Percentiles rank a stretch among this genome's conserved stretches.
phyloP scores from a whole-genome alignment of 2,888 invertebrate species.

The Drosophila mimetica region DNA sequence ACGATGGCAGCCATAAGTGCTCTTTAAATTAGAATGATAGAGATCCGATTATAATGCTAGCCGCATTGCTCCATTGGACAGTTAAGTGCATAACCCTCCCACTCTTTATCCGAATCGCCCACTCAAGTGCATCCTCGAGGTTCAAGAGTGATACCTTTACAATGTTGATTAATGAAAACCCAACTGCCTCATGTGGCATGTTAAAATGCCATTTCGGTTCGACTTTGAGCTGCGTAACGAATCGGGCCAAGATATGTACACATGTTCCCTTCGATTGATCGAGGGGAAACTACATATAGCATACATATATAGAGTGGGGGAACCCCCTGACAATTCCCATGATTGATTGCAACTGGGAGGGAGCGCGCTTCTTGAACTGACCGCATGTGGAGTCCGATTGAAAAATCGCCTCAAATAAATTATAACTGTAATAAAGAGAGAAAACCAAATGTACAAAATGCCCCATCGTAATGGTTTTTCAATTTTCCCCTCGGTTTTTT shows the following conservation, averaged over 20 bases:
- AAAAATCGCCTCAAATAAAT: constrained; percentile 77
- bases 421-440: constrained; percentile 76
- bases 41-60: constrained; percentile 27
- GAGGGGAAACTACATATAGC: constrained; percentile 4
- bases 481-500: constrained; percentile 59
- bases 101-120: constrained; percentile 14
- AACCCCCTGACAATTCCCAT: constrained; percentile 47
- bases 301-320: constrained; percentile 10
- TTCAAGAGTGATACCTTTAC: constrained; percentile 57
- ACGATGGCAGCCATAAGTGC: constrained; percentile 7
- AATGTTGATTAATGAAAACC: constrained; percentile 73
- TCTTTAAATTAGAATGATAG: constrained; percentile 18
- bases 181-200: constrained; percentile 59
- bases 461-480: constrained; percentile 63
- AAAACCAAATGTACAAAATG: constrained; percentile 25
- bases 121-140: constrained; percentile 48
- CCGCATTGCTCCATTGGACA: constrained; percentile 27
- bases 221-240: constrained; percentile 75
- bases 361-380: constrained; percentile 51
- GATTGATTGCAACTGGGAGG: constrained; percentile 63
- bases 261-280: constrained; percentile 49
- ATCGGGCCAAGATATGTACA: constrained; percentile 39
- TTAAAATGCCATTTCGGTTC: constrained; percentile 55
- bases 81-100: constrained; percentile 10
- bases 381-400: constrained; percentile 70